Conservation (phyloP, 2,888 invertebrate genomes). For the Luffia ferchaultella region DNA sequence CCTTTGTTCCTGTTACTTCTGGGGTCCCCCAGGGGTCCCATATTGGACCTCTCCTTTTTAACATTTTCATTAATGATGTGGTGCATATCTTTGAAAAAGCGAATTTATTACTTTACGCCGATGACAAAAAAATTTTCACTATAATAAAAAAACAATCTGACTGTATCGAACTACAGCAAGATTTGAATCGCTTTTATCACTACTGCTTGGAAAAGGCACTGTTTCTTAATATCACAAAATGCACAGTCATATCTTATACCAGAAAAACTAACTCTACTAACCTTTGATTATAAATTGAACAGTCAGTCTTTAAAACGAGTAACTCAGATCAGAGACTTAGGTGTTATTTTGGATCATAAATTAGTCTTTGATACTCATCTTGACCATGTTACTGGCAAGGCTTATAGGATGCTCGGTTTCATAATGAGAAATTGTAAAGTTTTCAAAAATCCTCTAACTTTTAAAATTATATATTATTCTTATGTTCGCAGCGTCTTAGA, state of each 20-base stretch:
- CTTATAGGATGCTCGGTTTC: too few relatives aligned
- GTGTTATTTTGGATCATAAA: background rate
- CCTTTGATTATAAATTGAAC: too few relatives aligned
- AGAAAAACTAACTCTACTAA: background rate
- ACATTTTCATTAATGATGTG: constrained; percentile 10
- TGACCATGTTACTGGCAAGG: background rate
- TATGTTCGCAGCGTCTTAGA: too few relatives aligned
- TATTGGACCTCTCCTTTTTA: constrained; percentile 13
- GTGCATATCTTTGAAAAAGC: background rate
- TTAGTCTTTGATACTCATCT: background rate
- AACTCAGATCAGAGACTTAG: too few relatives aligned
- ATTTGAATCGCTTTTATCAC: background rate
- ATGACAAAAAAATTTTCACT: constrained; percentile 10
- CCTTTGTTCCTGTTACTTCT: constrained; percentile 9
- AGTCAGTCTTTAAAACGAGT: background rate
- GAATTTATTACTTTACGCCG: constrained; percentile 9
- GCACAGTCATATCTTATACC: background rate
- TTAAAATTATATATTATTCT: too few relatives aligned
- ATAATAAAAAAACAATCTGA: constrained; percentile 4
- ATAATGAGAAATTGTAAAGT: too few relatives aligned
- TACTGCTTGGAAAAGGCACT: too few relatives aligned
- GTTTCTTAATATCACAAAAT: constrained; percentile 10
- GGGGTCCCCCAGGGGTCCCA: constrained; percentile 13
- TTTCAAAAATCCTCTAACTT: too few relatives aligned
- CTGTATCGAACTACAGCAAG: constrained; percentile 5